phyloP scores from a whole-genome alignment of 2,113 vertebrate species.

The Neomonachus schauinslandi region DNA sequence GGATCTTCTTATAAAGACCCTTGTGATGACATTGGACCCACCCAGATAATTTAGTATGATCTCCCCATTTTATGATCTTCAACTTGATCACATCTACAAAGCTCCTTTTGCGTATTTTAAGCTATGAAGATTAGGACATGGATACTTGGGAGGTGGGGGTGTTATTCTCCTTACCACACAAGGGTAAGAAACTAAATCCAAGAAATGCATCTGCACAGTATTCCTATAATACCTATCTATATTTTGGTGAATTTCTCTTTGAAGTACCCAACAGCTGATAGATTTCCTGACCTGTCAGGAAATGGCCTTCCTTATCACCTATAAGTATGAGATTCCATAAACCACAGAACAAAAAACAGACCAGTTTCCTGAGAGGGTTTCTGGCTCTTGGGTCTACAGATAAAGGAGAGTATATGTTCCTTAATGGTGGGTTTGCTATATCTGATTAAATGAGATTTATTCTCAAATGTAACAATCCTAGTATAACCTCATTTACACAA shows the following conservation, averaged over 20 bases:
- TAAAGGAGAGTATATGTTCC: neutral
- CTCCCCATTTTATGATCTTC: neutral
- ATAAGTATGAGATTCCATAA: neutral
- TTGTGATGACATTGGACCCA: neutral
- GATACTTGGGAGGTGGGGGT: rapidly evolving
- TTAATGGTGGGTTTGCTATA: neutral
- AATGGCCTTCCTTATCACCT: neutral
- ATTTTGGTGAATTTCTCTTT: neutral
- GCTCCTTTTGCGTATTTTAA: neutral
- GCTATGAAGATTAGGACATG: neutral
- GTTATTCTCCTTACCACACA: neutral
- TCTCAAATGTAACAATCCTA: neutral
- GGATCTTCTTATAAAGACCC: neutral
- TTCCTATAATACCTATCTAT: neutral
- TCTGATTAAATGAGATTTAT: neutral
- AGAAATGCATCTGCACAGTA: neutral
- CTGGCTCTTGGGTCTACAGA: neutral
- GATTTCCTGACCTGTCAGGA: neutral
- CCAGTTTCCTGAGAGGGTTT: neutral
- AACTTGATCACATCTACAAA: neutral
- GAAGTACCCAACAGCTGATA: neutral
- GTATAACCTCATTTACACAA: neutral
- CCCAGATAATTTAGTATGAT: neutral
- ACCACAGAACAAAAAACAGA: neutral
- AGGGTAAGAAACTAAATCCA: neutral